Percentiles rank a stretch among this genome's conserved stretches.
Conservation (phyloP, 2,113 vertebrate genomes). For the Burhinus bistriatus region DNA sequence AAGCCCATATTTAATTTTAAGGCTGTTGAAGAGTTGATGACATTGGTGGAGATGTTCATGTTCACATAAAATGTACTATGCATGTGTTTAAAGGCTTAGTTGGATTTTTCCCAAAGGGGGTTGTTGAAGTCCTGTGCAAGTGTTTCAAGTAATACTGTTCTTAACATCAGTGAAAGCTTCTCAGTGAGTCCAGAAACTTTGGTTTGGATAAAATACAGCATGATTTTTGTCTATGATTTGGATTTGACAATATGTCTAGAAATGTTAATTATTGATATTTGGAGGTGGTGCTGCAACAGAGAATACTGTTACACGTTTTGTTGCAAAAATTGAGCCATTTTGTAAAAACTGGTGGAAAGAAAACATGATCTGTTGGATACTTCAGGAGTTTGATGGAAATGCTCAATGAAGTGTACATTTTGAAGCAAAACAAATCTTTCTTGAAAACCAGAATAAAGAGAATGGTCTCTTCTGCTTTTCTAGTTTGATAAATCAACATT, state of each 20-base stretch:
- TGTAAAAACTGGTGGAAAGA: background rate
- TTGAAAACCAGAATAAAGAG: background rate
- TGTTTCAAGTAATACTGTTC: background rate
- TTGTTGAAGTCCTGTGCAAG: background rate
- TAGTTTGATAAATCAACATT: background rate
- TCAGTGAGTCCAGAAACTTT: background rate
- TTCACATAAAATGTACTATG: background rate
- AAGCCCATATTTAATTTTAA: constrained; percentile 37
- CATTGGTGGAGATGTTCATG: background rate
- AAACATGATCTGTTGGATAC: background rate
- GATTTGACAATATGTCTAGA: background rate
- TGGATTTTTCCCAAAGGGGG: background rate
- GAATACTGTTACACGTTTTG: accelerated
- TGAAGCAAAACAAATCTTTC: background rate
- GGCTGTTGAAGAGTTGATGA: constrained; percentile 13
- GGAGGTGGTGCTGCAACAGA: background rate
- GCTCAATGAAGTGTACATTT: background rate
- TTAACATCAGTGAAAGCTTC: background rate
- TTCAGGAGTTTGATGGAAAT: background rate
- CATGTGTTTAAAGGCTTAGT: background rate
- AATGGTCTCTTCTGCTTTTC: background rate
- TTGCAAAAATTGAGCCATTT: background rate
- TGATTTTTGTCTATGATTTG: background rate
- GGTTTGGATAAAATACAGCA: background rate
- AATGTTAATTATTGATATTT: background rate